Evolutionary conservation across 2,797 vertebrate genomes (phyloP), one percentile per base, ranked within the genome.

Genomic region (Pangasius krempfi): DNA sequence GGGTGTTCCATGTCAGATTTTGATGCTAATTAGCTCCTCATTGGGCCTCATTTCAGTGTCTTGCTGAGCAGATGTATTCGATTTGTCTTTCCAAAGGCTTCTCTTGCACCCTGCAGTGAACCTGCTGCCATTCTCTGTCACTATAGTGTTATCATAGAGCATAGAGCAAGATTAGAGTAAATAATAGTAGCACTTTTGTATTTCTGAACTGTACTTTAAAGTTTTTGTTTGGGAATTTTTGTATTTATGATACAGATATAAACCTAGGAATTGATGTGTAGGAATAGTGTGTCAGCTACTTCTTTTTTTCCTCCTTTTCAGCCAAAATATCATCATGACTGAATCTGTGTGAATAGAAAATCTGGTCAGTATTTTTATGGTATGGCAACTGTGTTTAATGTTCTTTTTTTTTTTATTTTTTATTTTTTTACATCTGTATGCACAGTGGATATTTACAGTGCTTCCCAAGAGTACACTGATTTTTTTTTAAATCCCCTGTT

Each of bases 11-110:
- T 83, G 84, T 79, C 75, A 84, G 79, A 88, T 87, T 91, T 89
- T 79, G 64, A 89, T 92, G 87, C 76, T 89, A 91, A 91, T 89
- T 84, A 90, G 84, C 81, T 84, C 58, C 76, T 86, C 79, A n/a
- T 79, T 40, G 89, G 27, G 84, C 44, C 56, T 76, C 81, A 50
- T 90, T 90, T 86, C 16, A 83, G 79, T 85, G 78, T 72, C 90
- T 90, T 89, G 64, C 83, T 73, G 87, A 92, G 87, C 90, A 93
- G 89, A 92, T 92, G 87, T 91, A 84, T 88, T 86, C 75, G 82
- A 91, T 92, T 91, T 91, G 89, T 87, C 89, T 87, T 87, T 56
- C 84, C 37, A 25, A 84, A 87, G 66, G 88, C 88, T 86, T 80
- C 88, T 40, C 72, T 85, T 72, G 86, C 86, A 87, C 86, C 93